A percentile compares a stretch with the other conserved stretches of the same genome.
These are phyloP conservation scores for Mesaphorura yosii DNA, from an alignment of 1,140 invertebrate genomes.

Conservation along the genomic window DNA sequence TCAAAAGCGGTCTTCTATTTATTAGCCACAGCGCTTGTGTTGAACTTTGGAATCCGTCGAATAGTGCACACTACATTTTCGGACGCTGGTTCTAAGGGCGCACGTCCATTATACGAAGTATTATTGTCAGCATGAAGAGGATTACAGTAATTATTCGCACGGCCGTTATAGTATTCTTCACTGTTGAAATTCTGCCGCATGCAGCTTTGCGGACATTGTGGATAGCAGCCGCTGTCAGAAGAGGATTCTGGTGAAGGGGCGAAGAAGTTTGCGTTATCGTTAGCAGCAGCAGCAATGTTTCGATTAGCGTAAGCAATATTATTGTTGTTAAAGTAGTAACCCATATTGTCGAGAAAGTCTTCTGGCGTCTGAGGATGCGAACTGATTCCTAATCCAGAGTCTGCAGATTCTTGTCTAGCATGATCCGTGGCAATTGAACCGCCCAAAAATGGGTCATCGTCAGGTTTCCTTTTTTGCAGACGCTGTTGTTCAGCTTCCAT, in stretches of 20 bases:
- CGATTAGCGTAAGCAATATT: background rate
- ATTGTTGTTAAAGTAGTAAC: constrained; percentile 15
- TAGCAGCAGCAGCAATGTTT: background rate
- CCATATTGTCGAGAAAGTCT: constrained; percentile 82
- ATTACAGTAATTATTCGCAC: too few species aligned
- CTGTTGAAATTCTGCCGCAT: background rate
- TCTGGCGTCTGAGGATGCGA: constrained; percentile 82
- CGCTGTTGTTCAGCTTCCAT: constrained; percentile 18
- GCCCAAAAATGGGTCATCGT: constrained; percentile 30
- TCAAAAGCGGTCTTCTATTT: too few species aligned
- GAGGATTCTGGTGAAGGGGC: background rate
- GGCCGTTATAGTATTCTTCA: too few species aligned
- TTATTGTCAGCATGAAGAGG: too few species aligned
- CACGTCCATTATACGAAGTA: too few species aligned
- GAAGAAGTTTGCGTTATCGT: background rate
- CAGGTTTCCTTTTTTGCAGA: constrained; percentile 7
- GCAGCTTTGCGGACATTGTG: background rate
- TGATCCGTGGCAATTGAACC: constrained; percentile 29
- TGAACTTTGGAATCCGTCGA: too few species aligned
- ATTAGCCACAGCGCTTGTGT: too few species aligned
- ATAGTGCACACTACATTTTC: too few species aligned
- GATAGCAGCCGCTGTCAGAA: background rate
- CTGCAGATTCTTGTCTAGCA: constrained; percentile 79
- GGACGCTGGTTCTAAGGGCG: too few species aligned
- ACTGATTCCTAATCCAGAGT: constrained; percentile 78